These are phyloP conservation scores for Lamprologus tigripictilis DNA, from an alignment of 2,113 vertebrate species.

Conservation along the genomic window DNA sequence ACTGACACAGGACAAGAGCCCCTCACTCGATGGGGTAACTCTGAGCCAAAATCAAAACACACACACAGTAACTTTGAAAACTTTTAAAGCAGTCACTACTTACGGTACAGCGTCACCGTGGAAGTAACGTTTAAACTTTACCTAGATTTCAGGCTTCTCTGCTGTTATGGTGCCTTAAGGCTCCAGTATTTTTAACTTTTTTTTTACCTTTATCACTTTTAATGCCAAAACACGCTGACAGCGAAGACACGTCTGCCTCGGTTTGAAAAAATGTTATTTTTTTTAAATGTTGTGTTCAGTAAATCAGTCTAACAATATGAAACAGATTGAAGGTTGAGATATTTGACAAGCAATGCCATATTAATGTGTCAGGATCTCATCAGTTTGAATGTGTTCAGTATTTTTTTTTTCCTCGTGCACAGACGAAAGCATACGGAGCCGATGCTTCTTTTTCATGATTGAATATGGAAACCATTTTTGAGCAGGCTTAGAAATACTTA, in stretches of 20 bases:
- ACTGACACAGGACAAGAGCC: conserved; percentile 75
- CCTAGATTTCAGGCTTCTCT: neutral
- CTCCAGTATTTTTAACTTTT: neutral
- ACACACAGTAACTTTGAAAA: neutral
- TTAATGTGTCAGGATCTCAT: neutral
- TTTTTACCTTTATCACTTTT: neutral
- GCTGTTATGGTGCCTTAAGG: neutral
- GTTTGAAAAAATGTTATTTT: neutral
- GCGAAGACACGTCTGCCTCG: neutral
- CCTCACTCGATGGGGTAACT: conserved; percentile 71
- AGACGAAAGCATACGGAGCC: neutral
- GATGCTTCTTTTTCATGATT: neutral
- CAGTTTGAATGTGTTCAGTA: neutral
- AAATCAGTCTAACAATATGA: neutral
- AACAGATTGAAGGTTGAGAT: neutral
- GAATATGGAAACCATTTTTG: neutral
- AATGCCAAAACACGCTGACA: neutral
- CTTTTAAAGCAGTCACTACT: neutral
- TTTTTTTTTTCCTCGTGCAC: neutral
- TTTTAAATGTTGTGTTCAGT: neutral
- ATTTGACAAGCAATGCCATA: neutral
- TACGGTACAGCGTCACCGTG: neutral
- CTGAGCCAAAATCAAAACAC: neutral
- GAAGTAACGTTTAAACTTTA: neutral
- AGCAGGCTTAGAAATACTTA: neutral